These are phyloP conservation scores for Drosophila setifemur DNA, from an alignment of 1,140 invertebrate genomes.

Conservation along the genomic window DNA sequence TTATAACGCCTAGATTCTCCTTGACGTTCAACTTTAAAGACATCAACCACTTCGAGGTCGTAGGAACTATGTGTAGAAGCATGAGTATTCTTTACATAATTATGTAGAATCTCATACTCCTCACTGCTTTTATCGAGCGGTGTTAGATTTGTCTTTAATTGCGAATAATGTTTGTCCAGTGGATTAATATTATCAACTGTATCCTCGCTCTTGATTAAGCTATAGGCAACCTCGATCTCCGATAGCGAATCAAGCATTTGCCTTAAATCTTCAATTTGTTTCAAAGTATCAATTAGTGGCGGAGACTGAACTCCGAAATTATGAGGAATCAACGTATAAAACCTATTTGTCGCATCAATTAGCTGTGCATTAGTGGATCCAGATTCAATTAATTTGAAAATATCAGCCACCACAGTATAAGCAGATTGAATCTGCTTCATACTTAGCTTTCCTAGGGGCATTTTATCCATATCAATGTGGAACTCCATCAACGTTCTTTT, in stretches of 20 bases:
- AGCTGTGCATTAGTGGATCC: constrained; percentile 84
- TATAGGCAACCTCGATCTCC: constrained; percentile 98
- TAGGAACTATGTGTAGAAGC: constrained; percentile 92
- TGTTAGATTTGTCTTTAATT: constrained; percentile 92
- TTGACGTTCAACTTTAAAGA: constrained; percentile 90
- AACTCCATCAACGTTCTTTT: constrained; percentile 96
- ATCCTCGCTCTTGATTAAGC: constrained; percentile 87
- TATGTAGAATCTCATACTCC: constrained; percentile 89
- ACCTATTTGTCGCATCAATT: constrained; percentile 93
- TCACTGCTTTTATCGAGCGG: constrained; percentile 88
- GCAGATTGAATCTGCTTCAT: constrained; percentile 94
- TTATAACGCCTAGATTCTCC: constrained; percentile 93
- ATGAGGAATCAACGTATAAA: constrained; percentile 97
- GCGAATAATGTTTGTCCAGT: constrained; percentile 94
- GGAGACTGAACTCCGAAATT: constrained; percentile 94
- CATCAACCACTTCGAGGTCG: constrained; percentile 88
- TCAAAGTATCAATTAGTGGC: constrained; percentile 89
- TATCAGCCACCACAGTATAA: constrained; percentile 91
- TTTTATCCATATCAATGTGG: constrained; percentile 98
- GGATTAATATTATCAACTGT: constrained; percentile 85
- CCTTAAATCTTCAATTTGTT: constrained; percentile 92
- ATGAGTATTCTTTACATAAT: constrained; percentile 94
- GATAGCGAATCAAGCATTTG: constrained; percentile 96
- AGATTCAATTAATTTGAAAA: constrained; percentile 87
- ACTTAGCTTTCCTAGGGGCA: constrained; percentile 98